Evolutionary conservation across 2,888 invertebrate species (phyloP).

Genomic region (Pseudanteris insignis): DNA sequence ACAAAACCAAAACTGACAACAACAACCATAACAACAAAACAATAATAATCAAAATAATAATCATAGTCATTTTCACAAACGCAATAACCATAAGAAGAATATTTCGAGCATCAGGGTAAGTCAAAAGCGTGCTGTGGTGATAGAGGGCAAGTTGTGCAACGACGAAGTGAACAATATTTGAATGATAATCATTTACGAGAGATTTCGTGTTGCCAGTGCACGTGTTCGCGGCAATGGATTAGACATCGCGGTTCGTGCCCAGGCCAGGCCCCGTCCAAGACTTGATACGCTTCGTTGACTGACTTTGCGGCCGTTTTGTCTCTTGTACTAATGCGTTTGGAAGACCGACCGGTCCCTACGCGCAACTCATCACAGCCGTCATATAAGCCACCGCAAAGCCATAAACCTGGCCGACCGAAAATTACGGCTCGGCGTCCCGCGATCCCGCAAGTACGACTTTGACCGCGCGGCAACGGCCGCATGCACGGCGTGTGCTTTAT

Average conservation of each 20-base stretch:
- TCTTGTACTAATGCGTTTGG: constrained; percentile 26
- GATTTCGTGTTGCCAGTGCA: constrained; percentile 17
- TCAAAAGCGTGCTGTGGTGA: too few relatives aligned
- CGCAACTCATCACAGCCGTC: constrained; percentile 42
- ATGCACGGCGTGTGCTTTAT: constrained; percentile 44
- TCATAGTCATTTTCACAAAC: too few relatives aligned
- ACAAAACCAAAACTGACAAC: too few relatives aligned
- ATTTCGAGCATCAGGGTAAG: too few relatives aligned
- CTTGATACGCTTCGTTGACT: constrained; percentile 43
- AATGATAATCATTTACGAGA: constrained; percentile 23
- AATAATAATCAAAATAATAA: too few relatives aligned
- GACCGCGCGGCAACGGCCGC: constrained; percentile 18
- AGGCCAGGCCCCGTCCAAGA: constrained; percentile 25
- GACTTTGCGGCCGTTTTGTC: constrained; percentile 42
- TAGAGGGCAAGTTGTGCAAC: too few relatives aligned
- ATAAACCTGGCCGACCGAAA: constrained; percentile 58
- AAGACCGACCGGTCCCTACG: constrained; percentile 28
- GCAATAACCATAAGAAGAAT: too few relatives aligned
- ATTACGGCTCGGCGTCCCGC: constrained; percentile 49
- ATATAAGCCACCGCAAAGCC: constrained; percentile 46
- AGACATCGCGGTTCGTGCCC: constrained; percentile 24
- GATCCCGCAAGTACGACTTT: constrained; percentile 45
- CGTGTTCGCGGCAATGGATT: constrained; percentile 24
- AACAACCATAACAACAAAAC: too few relatives aligned
- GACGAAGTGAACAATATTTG: too few relatives aligned